Conservation (phyloP, 2,113 vertebrate genomes). For the Lycocorax pyrrhopterus region DNA sequence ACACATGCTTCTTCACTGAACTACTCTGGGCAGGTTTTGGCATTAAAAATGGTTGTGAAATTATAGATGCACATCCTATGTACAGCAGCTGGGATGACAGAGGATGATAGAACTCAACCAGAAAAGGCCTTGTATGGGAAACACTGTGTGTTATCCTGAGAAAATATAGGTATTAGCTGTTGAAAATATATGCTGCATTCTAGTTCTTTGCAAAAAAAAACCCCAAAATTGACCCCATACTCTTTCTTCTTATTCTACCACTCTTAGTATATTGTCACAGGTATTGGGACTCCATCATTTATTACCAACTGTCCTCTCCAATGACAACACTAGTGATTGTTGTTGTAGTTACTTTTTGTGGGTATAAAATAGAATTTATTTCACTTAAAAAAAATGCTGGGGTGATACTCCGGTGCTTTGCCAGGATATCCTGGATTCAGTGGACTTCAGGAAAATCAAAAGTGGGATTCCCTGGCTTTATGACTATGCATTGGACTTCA, state of each 20-base stretch:
- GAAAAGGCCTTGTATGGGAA: background rate
- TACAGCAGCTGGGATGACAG: background rate
- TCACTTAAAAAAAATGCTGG: background rate
- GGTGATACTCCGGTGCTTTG: background rate
- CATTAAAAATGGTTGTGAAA: background rate
- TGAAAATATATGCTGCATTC: background rate
- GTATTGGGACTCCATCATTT: background rate
- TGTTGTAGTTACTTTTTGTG: background rate
- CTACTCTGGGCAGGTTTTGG: background rate
- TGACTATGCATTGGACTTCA: background rate
- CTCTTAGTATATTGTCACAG: background rate
- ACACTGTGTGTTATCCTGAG: background rate
- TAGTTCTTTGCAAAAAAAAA: background rate
- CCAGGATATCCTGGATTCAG: background rate
- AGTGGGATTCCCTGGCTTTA: background rate
- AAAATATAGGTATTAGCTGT: background rate
- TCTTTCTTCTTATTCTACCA: background rate
- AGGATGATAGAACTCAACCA: background rate
- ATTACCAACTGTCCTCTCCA: background rate
- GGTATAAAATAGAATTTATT: background rate
- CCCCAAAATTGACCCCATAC: background rate
- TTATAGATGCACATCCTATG: background rate
- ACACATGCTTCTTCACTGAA: background rate
- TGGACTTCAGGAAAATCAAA: background rate
- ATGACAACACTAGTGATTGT: background rate